Base-by-base conservation (phyloP, 2,797 vertebrate species). In the Cynopterus sphinx region DNA sequence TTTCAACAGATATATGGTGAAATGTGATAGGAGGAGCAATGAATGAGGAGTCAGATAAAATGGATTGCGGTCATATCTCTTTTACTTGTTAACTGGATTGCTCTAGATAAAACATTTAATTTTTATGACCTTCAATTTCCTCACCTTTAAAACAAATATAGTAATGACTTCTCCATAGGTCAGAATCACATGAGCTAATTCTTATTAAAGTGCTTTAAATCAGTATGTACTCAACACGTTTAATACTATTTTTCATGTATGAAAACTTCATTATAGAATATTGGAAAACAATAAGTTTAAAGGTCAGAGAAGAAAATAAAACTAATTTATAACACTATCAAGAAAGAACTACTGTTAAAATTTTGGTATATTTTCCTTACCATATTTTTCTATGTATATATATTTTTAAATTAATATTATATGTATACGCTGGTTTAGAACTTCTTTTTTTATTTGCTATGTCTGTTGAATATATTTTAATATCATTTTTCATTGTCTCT, bases 401-500 rank as follows among this genome's bases (percentile, higher is more conserved):
- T 89, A 39, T 81, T 91, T 59, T 41, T 41, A 41, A 41, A 41
- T 41, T 41, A 41, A 9, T 41, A 49, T 61, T 87, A 53, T 78
- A 55, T 8, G 16, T 26, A 28, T 31, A 65, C 7, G 65, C 28
- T 31, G 9, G 24, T 46, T 95, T 73, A 61, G 3, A 85, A 75
- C 6, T 59, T 43, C 9, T 43, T 51, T 46, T 95, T 94, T 77
- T 5, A 24, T 68, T 71, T 95, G 9, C 39, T 82, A 36, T 78
- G 9, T 36, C 24, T 67, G 17, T 63, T 87, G 36, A 57, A 43
- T 92, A 22, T 82, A 74, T 75, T 85, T 93, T 75, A 63, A 57
- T 87, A 85, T 49, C 2, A 85, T 65, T 96, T 87, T 93, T 95
- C 10, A 36, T 51, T 26, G 15, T 68, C 15, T 21, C 49, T 55